These are phyloP conservation scores for Strigamia maritima DNA, from an alignment of 2,888 invertebrate species.

Conservation along the genomic window DNA sequence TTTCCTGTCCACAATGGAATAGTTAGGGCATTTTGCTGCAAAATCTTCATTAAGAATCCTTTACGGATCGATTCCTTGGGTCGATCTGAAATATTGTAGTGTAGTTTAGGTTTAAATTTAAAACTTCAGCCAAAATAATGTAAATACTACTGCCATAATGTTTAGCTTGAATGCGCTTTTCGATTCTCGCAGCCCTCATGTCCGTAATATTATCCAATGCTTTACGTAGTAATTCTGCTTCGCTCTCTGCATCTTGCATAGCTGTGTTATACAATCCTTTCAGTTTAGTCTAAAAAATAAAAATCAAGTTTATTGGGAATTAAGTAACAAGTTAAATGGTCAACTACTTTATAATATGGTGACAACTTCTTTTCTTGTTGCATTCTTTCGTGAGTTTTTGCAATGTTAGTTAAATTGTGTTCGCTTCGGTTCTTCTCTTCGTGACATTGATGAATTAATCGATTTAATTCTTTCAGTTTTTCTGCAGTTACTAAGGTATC, in stretches of 20 bases:
- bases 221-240: slow-evolving; percentile 75
- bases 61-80: slow-evolving; percentile 83
- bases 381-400: slow-evolving; percentile 69
- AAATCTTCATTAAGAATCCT: slow-evolving; percentile 92
- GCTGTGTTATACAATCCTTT: slow-evolving; percentile 76
- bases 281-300: slow-evolving; percentile 62
- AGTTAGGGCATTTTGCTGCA: slow-evolving; percentile 85
- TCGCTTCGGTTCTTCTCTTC: slow-evolving; percentile 75
- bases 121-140: not conserved
- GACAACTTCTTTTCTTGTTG: slow-evolving; percentile 54
- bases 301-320: not conserved
- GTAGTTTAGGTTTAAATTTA: not conserved
- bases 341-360: slow-evolving; percentile 58
- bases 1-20: slow-evolving; percentile 86
- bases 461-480: slow-evolving; percentile 70
- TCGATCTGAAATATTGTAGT: slow-evolving; percentile 44
- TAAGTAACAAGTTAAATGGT: not conserved
- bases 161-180: slow-evolving; percentile 72
- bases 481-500: slow-evolving; percentile 60
- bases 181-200: slow-evolving; percentile 82
- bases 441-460: slow-evolving; percentile 75
- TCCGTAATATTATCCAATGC: slow-evolving; percentile 84
- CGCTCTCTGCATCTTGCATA: slow-evolving; percentile 75
- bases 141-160: slow-evolving; percentile 37
- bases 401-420: slow-evolving; percentile 71